phyloP scores from a whole-genome alignment of 2,888 invertebrate genomes.

The Eilema sororculum region DNA sequence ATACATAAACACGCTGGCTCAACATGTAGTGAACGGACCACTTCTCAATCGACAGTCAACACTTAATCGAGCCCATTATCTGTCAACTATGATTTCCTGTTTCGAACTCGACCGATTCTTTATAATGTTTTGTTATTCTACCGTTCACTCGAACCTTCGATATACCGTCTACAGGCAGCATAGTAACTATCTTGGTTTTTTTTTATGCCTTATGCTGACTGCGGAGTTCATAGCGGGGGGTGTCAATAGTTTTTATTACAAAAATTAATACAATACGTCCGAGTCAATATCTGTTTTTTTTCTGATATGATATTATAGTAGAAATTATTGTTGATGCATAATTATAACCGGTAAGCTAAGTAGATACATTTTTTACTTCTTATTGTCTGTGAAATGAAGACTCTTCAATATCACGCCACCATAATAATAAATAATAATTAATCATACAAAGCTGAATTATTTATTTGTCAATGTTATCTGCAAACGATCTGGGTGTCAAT shows the following conservation, averaged over 20 bases:
- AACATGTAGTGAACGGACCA: constrained; percentile 31
- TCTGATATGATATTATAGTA: constrained; percentile 14
- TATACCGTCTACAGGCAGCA: constrained; percentile 39
- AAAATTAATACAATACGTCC: constrained; percentile 27
- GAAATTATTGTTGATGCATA: not conserved
- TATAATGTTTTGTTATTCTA: constrained; percentile 36
- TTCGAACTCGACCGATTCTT: constrained; percentile 25
- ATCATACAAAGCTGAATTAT: constrained; percentile 56
- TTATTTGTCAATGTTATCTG: constrained; percentile 62
- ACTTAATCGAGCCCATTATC: constrained; percentile 59
- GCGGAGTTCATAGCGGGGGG: constrained; percentile 22
- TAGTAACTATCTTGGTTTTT: constrained; percentile 28
- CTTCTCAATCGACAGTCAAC: constrained; percentile 38
- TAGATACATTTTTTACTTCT: not conserved
- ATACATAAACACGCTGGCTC: constrained; percentile 22
- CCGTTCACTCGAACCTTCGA: constrained; percentile 52
- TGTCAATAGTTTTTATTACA: constrained; percentile 24
- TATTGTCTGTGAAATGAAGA: constrained; percentile 16
- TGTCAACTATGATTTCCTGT: constrained; percentile 64
- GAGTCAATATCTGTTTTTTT: constrained; percentile 20
- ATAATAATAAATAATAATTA: constrained; percentile 15
- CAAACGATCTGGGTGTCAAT: constrained; percentile 57
- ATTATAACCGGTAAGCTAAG: not conserved
- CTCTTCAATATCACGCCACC: constrained; percentile 37
- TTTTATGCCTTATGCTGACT: constrained; percentile 33